A percentile compares a stretch with the other conserved stretches of the same genome.
phyloP scores from a whole-genome alignment of 2,797 vertebrate genomes.

The Sebastes itinus region DNA sequence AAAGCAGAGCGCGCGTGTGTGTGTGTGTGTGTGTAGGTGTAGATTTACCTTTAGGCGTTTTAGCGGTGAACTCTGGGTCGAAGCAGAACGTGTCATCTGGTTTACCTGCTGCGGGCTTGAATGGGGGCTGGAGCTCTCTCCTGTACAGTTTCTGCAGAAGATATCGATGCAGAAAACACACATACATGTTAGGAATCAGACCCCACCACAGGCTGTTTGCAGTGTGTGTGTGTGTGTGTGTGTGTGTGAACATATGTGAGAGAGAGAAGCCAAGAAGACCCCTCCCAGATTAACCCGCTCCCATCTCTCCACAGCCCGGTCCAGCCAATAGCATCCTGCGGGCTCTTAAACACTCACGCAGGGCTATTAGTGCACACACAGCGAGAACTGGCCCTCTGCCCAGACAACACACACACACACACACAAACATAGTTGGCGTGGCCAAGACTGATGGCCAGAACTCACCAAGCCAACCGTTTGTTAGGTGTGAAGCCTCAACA shows the following conservation, averaged over 20 bases:
- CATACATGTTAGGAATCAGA: conserved; percentile 32
- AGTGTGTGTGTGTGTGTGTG: conserved; percentile 5
- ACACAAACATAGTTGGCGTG: conserved; percentile 38
- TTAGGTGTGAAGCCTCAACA: conserved; percentile 78
- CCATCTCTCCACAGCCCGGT: conserved; percentile 53
- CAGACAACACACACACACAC: conserved; percentile 40
- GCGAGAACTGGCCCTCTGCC: conserved; percentile 77
- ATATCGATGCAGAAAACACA: background rate
- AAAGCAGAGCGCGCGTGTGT: background rate
- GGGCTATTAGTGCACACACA: conserved; percentile 77
- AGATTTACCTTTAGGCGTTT: conserved; percentile 95
- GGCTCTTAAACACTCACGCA: conserved; percentile 77
- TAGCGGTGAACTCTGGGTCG: conserved; percentile 98
- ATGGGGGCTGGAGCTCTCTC: conserved; percentile 95
- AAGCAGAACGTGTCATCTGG: conserved; percentile 99
- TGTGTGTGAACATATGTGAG: conserved; percentile 38
- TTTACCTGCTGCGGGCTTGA: conserved; percentile 96
- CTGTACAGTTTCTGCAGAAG: conserved; percentile 90
- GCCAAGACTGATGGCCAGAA: conserved; percentile 68
- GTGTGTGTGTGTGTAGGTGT: background rate
- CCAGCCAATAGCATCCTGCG: conserved; percentile 73
- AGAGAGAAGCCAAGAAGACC: conserved; percentile 42
- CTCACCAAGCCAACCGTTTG: conserved; percentile 74
- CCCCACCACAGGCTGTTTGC: conserved; percentile 6
- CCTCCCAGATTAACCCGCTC: conserved; percentile 70